Base-by-base conservation (phyloP, 2,888 invertebrate species). In the Arge pagana region DNA sequence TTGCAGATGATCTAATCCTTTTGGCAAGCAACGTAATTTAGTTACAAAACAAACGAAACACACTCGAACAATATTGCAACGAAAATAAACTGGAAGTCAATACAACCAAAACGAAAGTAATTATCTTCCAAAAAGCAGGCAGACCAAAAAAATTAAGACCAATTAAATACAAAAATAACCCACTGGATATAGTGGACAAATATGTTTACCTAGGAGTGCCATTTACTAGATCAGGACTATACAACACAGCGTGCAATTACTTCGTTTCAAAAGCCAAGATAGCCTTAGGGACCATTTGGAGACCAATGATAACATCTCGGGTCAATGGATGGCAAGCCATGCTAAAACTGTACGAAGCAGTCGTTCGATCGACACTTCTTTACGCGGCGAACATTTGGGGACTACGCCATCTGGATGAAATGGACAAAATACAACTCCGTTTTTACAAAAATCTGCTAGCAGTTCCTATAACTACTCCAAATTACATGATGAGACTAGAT, bases 181-280 rank as follows among this genome's bases (percentile, higher is more conserved):
- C 16, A 36, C 10, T 55, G 7, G 11, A 53, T 13, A 30, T 33
- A 4, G 53, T 53, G 4, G 43, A 39, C 2, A 24, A 28, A 1
- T 57, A 52, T n/a, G 33, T 37, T 1, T 55, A 53, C 36, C 31
- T 55, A 30, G 55, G 55, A 11, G 33, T 56, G n/a, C 49, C 53
- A 3, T 51, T 56, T 8, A 7, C 53, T 4, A 30, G 48, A 5
- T 39, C 51, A n/a, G 53, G 53, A 5, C 7, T 37, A 5, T 55
- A 48, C 13, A 24, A 19, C 5, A 4, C 6, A 1, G 49, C 57
- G 2, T 2, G 11, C 4, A 24, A 43, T 3, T 15, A 54, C 19
- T 23, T 51, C 1, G 4, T 28, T 1, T 49, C 52, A 1, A 48
- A 49, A 43, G 52, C 40, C 3, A 54, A 35, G 40, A 15, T 35